Evolutionary conservation across 1,140 invertebrate species (phyloP), one percentile per base, ranked within the genome.

Genomic region (Cataglyphis hispanica): DNA sequence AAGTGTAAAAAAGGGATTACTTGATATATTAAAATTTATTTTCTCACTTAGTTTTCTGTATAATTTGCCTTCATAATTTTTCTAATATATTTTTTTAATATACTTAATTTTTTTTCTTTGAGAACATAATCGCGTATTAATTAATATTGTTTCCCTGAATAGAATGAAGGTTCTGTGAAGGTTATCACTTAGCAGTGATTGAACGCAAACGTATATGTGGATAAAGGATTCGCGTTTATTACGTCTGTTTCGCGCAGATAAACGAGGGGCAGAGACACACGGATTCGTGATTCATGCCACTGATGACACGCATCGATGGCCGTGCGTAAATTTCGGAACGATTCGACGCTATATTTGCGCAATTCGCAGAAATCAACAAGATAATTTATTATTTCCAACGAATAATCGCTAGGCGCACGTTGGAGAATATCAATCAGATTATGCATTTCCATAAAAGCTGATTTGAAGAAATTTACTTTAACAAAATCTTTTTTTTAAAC

Each of bases 341-440:
- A 43, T 40, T 75, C 27, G 8, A 50, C 50, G 53, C 34, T 84
- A 40, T 84, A 40, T 84, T 84, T 84, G 40, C 27, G 5, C 40
- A 84, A n/a, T 75, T 37, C 27, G 69, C 2, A 16, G 58, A 64
- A 50, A 50, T 10, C n/a, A 72, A 64, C 37, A 72, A 72, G 58
- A 84, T 84, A 31, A 76, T 84, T 84, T 84, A 58, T 77, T 76
- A 31, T 64, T 19, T 19, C 76, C 27, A 58, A 37, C 58, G 27
- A 84, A 76, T 76, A 84, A 70, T 50, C 25, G 4, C 13, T 43
- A 40, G n/a, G 4, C 61, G 37, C 22, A 37, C 43, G 1, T 43
- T 63, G 61, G n/a, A 34, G 13, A 22, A 67, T 46, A 64, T 78
- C 61, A 67, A 50, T 31, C 43, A 50, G 61, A 67, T 80, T 80